Percentiles rank a stretch among this genome's conserved stretches.
These are phyloP conservation scores for Phoenicopterus ruber DNA, from an alignment of 2,113 vertebrate genomes.

Conservation along the genomic window DNA sequence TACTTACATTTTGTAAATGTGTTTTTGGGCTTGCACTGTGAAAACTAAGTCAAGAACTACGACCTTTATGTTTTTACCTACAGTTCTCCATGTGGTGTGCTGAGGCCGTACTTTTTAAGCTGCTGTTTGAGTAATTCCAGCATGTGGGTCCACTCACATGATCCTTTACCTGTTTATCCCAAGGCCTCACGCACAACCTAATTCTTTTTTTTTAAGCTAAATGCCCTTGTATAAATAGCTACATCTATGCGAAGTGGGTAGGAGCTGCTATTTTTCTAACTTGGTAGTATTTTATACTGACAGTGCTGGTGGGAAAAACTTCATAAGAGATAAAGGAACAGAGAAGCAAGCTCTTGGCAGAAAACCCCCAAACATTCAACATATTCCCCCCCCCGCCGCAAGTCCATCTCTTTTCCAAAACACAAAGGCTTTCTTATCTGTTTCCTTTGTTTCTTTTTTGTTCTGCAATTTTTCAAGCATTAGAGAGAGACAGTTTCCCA, in stretches of 20 bases:
- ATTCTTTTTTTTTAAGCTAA: background rate
- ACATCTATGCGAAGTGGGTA: background rate
- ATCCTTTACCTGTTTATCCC: background rate
- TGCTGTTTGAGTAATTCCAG: background rate
- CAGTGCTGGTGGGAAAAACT: background rate
- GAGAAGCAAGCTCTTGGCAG: background rate
- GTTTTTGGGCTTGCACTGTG: background rate
- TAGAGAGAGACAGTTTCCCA: constrained; percentile 18
- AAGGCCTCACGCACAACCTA: background rate
- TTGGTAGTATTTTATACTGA: background rate
- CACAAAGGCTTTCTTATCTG: background rate
- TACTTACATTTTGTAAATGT: background rate
- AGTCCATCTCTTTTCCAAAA: background rate
- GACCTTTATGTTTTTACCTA: background rate
- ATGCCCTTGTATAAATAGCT: background rate
- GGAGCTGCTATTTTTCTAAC: background rate
- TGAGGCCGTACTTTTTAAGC: background rate
- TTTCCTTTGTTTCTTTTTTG: background rate
- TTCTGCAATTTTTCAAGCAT: constrained; percentile 19
- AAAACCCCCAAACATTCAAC: background rate
- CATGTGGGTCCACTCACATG: background rate
- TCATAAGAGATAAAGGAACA: background rate
- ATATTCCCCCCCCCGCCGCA: background rate
- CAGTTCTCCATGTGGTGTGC: background rate
- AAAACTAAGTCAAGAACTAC: background rate